Evolutionary conservation across 2,888 invertebrate species (phyloP), one percentile per base, ranked within the genome.

Genomic region (Megamerina dolium): DNA sequence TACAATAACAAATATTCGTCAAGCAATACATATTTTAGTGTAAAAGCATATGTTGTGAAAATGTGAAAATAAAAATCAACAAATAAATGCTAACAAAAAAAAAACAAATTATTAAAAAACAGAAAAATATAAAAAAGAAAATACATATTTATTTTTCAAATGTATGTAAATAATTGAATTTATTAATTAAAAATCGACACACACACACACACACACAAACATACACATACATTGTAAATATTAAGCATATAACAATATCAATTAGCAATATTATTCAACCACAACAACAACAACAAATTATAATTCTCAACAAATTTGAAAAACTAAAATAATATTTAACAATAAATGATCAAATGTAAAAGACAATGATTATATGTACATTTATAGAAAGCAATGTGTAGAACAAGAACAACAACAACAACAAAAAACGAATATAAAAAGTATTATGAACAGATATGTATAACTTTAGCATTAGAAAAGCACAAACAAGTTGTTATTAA

Each of bases 21-120:
- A 27, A 27, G 27, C 27, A 27, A 27, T 27, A 27, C 27, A n/a
- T 27, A n/a, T n/a, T n/a, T n/a, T n/a, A n/a, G 12, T 26, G 13
- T 33, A 16, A 10, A 31, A 29, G 20, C 31, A 37, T 18, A 18
- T 17, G 18, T 13, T n/a, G n/a, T 29, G 19, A 23, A 14, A 30
- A 26, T 18, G 34, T 19, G 16, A 10, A 29, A 9, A 20, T 21
- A 20, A 19, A 27, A 21, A 35, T 35, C 21, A 19, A 35, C 10
- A 27, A 27, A n/a, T 27, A 27, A n/a, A 27, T 27, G 13, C 16
- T 19, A 35, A 41, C 30, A 20, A 20, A 41, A 27, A n/a, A 17
- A 5, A n/a, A 37, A n/a, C 17, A 27, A n/a, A 31, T 13, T 31
- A n/a, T n/a, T n/a, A n/a, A n/a, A n/a, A n/a, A n/a, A n/a, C n/a